Evolutionary conservation across 2,888 invertebrate species (phyloP), one percentile per base, ranked within the genome.

Genomic region (Saturnia pavonia): DNA sequence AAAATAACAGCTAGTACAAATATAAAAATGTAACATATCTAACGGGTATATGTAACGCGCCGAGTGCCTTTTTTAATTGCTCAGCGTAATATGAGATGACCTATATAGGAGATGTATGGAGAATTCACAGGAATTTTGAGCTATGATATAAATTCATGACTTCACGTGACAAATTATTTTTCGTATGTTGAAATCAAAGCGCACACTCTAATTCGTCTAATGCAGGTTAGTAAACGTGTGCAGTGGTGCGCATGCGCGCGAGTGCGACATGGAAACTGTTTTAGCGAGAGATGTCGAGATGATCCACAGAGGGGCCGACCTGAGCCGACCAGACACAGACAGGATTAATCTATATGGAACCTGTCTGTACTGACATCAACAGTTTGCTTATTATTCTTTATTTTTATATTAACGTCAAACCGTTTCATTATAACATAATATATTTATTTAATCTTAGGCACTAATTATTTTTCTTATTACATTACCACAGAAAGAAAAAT

Each of bases 191-290:
- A 2, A 69, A 27, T 27, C 6, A 1, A 48, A 65, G 7, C 3
- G 22, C 40, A 51, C 71, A 65, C 51, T 40, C 19, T 12, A 65
- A 51, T 25, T 43, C 16, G 54, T 40, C 54, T 48, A 1, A 54
- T 19, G 27, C 2, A 42, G 54, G 19, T 43, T 51, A 66, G 40
- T 65, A 66, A 51, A 25, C 25, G 67, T 54, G 48, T 40, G 45
- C 11, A 12, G n/a, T 34, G 68, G 22, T 66, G 71, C 72, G 48
- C 70, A 68, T 79, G 79, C 80, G 80, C 79, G 71, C 76, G 78
- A 77, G 77, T 77, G 76, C 71, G 73, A 88, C 88, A 87, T 77
- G 85, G 81, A 83, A 87, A 85, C 84, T 81, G 84, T 86, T 85
- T 88, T 86, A 87, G 80, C 72, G 45, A 65, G 75, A 72, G 72